Percentiles rank a stretch among this genome's conserved stretches.
phyloP scores from a whole-genome alignment of 1,140 invertebrate species.

The Zaprionus gabonicus region DNA sequence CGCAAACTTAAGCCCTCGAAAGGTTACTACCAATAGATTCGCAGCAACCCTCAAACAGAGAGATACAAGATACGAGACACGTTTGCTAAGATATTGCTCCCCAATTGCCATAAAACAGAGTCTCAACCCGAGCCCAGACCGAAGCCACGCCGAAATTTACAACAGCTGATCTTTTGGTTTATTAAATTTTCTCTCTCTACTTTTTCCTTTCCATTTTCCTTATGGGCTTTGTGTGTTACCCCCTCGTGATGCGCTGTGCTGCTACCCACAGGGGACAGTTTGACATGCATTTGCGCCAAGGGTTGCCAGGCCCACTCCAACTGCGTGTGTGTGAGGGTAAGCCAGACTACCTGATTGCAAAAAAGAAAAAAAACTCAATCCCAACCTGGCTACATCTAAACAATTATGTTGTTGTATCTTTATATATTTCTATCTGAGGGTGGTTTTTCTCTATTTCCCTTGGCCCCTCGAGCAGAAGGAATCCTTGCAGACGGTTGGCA shows the following conservation, averaged over 20 bases:
- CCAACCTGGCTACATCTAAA: constrained; percentile 57
- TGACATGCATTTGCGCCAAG: constrained; percentile 52
- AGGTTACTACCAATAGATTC: constrained; percentile 3
- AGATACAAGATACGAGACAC: constrained; percentile 37
- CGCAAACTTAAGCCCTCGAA: constrained; percentile 40
- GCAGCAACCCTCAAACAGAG: constrained; percentile 54
- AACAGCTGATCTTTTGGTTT: constrained; percentile 72
- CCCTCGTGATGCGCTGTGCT: constrained; percentile 46
- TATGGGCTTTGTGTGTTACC: constrained; percentile 41
- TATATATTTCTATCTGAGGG: constrained; percentile 29
- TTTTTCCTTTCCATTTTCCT: constrained; percentile 10
- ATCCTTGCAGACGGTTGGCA: constrained; percentile 48
- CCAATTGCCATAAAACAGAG: constrained; percentile 59
- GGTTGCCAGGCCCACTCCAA: constrained; percentile 40
- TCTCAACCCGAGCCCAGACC: constrained; percentile 8
- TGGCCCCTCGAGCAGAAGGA: constrained; percentile 24
- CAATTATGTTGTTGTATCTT: constrained; percentile 64
- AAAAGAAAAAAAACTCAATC: constrained; percentile 50
- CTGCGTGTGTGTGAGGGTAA: constrained; percentile 33
- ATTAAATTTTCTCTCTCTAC: constrained; percentile 58
- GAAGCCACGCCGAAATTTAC: constrained; percentile 52
- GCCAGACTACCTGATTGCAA: constrained; percentile 60
- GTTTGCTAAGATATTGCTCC: constrained; percentile 69
- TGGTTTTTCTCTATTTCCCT: constrained; percentile 46
- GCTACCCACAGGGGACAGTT: constrained; percentile 71